Percentiles rank a stretch among this genome's conserved stretches.
phyloP scores from a whole-genome alignment of 2,797 vertebrate species.

The Syndactyla subalaris region DNA sequence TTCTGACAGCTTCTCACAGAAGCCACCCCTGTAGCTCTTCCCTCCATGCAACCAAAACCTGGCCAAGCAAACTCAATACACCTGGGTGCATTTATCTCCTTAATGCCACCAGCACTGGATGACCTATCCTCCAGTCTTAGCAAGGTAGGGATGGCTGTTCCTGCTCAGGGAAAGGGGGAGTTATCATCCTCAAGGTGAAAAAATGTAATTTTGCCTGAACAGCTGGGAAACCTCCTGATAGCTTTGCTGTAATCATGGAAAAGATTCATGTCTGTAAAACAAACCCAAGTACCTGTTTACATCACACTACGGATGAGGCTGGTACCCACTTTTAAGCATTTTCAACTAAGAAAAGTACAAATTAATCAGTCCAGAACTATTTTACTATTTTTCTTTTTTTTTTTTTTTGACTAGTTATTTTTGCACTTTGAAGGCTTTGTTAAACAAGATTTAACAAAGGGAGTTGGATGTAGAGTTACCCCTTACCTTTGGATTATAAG shows the following conservation, averaged over 20 bases:
- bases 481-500: background rate
- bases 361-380: background rate
- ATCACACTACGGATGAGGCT: background rate
- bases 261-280: background rate
- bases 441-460: background rate
- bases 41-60: background rate
- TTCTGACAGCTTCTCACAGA: background rate
- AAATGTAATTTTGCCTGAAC: background rate
- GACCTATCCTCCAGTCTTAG: background rate
- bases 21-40: too few species aligned
- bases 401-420: background rate
- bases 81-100: background rate
- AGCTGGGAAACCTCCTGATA: background rate
- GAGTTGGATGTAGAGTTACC: background rate
- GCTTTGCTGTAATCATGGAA: background rate
- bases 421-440: background rate
- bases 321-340: background rate
- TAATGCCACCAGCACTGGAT: background rate
- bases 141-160: background rate
- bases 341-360: background rate
- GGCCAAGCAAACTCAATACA: background rate
- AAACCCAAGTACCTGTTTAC: background rate
- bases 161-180: background rate
- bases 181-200: background rate
- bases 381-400: background rate